These are phyloP conservation scores for Rhagonycha fulva DNA, from an alignment of 2,888 invertebrate species.

Conservation along the genomic window DNA sequence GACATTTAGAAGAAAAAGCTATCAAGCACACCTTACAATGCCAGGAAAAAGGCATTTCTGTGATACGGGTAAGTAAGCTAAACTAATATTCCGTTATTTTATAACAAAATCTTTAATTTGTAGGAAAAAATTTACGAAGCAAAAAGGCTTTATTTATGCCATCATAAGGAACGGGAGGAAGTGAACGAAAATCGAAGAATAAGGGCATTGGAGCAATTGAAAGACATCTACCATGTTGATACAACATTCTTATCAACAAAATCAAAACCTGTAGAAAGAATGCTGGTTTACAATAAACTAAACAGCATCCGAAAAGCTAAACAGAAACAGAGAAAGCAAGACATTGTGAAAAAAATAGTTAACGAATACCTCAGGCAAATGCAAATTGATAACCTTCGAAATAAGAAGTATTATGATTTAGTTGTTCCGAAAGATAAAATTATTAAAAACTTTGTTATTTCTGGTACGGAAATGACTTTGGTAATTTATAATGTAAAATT, in stretches of 20 bases:
- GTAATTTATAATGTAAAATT: conserved; percentile 6
- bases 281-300: conserved; percentile 25
- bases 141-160: conserved; percentile 12
- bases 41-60: conserved; percentile 20
- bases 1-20: neutral
- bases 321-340: conserved; percentile 14
- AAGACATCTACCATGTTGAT: neutral
- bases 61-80: conserved; percentile 19
- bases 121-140: conserved; percentile 26
- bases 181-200: conserved; percentile 11
- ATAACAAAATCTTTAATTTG: neutral
- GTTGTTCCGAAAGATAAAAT: conserved; percentile 18
- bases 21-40: neutral
- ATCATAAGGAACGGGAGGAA: conserved; percentile 14
- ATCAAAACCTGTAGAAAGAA: conserved; percentile 12
- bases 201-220: conserved; percentile 10
- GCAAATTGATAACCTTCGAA: conserved; percentile 20
- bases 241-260: neutral
- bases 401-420: conserved; percentile 28
- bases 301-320: conserved; percentile 5
- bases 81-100: neutral
- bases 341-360: conserved; percentile 28
- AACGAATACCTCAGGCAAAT: conserved; percentile 21
- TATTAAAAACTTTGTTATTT: conserved; percentile 6
- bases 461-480: conserved; percentile 16